Evolutionary conservation across 2,113 vertebrate genomes (phyloP), one percentile per base, ranked within the genome.

Genomic region (Triplophysa rosa): DNA sequence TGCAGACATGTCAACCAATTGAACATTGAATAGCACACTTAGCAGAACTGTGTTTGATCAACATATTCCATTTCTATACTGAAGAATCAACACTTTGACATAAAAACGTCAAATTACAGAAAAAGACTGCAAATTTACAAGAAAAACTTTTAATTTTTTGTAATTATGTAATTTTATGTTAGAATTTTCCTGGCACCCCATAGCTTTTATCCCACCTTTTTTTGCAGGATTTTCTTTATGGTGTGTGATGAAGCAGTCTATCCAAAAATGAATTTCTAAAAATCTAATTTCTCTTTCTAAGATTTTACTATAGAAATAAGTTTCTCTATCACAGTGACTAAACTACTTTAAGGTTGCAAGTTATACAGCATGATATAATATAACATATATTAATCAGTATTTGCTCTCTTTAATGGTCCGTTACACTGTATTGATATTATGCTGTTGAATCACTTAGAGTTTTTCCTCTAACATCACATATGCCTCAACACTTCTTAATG

Each of bases 381-480:
- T 17, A 1, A 69, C 40, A 19, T 52, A 9, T 29, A 21, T 23
- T 24, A 17, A 47, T n/a, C 23, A 16, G 49, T 58, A 49, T 67
- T 24, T 52, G 47, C 13, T 72, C 70, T 14, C 12, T 59, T 37
- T n/a, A 72, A 8, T 19, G 16, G 19, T 16, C 17, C 7, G 26
- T n/a, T 14, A 42, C 33, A 59, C n/a, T 59, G n/a, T 72, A 71
- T 21, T 17, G 11, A 72, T 17, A 71, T 12, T 59, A 19, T 72
- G 69, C 68, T 33, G 29, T 58, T 72, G 19, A 72, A 59, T 72
- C 29, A 72, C 23, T 23, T 56, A 54, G 49, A 40, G 52, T 40
- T 72, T 40, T 72, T 19, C 3, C n/a, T 42, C n/a, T 16, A 40
- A 58, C n/a, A n/a, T 29, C 69, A 59, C 19, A 59, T n/a, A 56